Evolutionary conservation across 1,140 invertebrate genomes (phyloP), one percentile per base, ranked within the genome.

Genomic region (Phthorimaea operculella): DNA sequence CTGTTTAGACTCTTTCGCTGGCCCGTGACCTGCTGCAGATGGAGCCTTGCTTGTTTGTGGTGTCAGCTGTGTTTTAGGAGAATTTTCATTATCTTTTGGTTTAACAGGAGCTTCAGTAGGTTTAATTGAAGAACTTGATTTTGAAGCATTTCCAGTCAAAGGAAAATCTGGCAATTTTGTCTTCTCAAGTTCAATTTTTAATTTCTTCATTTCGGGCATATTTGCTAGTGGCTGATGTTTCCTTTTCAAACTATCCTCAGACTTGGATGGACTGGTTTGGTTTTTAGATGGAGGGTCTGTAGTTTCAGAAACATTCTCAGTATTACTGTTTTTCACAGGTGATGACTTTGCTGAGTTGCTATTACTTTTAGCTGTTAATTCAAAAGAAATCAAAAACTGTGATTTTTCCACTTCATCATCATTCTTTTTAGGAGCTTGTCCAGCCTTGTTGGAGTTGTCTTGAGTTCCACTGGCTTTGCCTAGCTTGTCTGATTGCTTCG

Each of bases 371-470:
- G 88, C 83, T 36, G 85, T 88, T 33, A 89, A 66, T 66, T 88
- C 84, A 74, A 89, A 86, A 16, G 87, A 88, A 69, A 87, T 88
- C 34, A 89, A 72, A 76, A 88, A 89, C 55, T 87, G 84, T 48
- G 83, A 87, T 60, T 89, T 89, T 76, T 88, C 86, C 51, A 81
- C 83, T 58, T 87, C 85, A 63, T 84, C 79, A 74, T 85, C 79
- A 72, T 60, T 72, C 58, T 81, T 81, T 50, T 78, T 83, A 7
- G 55, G 9, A 48, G 66, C 57, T 39, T 61, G 57, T 42, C 17
- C 33, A 60, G 52, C 28, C 57, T 62, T 58, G 17, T 64, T 52
- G 1, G 5, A 28, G 9, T 10, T 15, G 10, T 50, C 48, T 28
- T 60, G 50, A 1, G 1, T 42, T 44, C 50, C 63, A 21, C 52